phyloP scores from a whole-genome alignment of 2,888 invertebrate species.

The Cheilosia variabilis region DNA sequence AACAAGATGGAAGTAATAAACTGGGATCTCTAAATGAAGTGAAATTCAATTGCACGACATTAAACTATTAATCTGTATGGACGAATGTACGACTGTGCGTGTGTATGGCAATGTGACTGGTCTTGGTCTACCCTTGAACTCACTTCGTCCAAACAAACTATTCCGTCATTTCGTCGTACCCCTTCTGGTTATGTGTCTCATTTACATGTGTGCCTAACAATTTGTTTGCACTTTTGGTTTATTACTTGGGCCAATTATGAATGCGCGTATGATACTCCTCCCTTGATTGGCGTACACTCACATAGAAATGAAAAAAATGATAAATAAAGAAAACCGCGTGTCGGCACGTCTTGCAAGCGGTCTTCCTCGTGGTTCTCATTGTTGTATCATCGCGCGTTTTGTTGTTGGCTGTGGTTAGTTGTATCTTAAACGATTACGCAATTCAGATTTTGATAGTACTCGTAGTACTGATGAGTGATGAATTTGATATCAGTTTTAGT shows the following conservation, averaged over 20 bases:
- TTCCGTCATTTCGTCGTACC: neutral
- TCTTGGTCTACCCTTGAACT: conserved; percentile 41
- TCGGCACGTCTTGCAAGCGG: conserved; percentile 11
- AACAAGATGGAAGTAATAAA: conserved; percentile 61
- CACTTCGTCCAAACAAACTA: neutral
- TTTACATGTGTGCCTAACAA: conserved; percentile 5
- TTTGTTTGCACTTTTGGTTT: conserved; percentile 16
- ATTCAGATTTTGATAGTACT: conserved; percentile 42
- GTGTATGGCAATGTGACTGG: neutral
- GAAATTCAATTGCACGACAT: conserved; percentile 57
- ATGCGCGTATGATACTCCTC: conserved; percentile 7
- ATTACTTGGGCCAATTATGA: conserved; percentile 12
- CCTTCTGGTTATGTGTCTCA: neutral
- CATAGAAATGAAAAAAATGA: neutral
- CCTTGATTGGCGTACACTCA: conserved; percentile 24
- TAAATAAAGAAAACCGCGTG: neutral
- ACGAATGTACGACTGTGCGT: neutral
- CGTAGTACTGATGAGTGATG: conserved; percentile 7
- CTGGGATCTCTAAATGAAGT: conserved; percentile 33
- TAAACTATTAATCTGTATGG: conserved; percentile 12
- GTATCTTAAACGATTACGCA: conserved; percentile 55
- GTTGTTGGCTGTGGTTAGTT: conserved; percentile 58
- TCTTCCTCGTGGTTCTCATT: conserved; percentile 8
- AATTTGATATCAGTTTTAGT: conserved; percentile 17
- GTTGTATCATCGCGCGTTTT: neutral